Percentiles rank a stretch among this genome's conserved stretches.
phyloP scores from a whole-genome alignment of 2,888 invertebrate species.

The Netelia melanura region DNA sequence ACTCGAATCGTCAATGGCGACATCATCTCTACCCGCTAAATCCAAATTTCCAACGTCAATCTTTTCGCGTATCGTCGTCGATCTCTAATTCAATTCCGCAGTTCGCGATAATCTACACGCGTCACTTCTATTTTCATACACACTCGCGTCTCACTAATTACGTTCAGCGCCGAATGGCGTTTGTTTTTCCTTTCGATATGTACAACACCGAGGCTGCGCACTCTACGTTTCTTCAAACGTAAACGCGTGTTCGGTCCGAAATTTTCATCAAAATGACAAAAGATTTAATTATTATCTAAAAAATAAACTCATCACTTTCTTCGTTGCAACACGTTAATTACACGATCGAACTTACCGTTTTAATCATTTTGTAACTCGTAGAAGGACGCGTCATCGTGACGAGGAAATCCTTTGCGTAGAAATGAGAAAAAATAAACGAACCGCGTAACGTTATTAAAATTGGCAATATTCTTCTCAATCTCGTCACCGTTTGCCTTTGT shows the following conservation, averaged over 20 bases:
- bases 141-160: conserved; percentile 8
- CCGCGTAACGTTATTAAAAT: not conserved
- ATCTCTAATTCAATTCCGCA: conserved; percentile 39
- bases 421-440: not conserved
- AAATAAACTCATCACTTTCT: not conserved
- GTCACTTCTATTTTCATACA: conserved; percentile 55
- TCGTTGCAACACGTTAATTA: not conserved
- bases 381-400: conserved; percentile 28
- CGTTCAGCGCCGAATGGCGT: not conserved
- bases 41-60: conserved; percentile 35
- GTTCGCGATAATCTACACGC: conserved; percentile 20
- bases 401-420: conserved; percentile 11
- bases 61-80: conserved; percentile 32
- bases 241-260: too few species aligned
- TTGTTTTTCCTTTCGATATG: not conserved
- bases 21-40: not conserved
- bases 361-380: conserved; percentile 40
- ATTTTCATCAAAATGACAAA: too few species aligned
- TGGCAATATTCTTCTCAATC: conserved; percentile 7
- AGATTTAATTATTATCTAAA: not conserved
- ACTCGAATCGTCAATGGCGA: not conserved
- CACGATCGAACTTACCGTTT: conserved; percentile 61
- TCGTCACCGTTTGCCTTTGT: not conserved
- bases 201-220: not conserved
- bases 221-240: not conserved